Percentiles rank a stretch among this genome's conserved stretches.
phyloP scores from a whole-genome alignment of 2,797 vertebrate genomes.

The Danio aesculapii region DNA sequence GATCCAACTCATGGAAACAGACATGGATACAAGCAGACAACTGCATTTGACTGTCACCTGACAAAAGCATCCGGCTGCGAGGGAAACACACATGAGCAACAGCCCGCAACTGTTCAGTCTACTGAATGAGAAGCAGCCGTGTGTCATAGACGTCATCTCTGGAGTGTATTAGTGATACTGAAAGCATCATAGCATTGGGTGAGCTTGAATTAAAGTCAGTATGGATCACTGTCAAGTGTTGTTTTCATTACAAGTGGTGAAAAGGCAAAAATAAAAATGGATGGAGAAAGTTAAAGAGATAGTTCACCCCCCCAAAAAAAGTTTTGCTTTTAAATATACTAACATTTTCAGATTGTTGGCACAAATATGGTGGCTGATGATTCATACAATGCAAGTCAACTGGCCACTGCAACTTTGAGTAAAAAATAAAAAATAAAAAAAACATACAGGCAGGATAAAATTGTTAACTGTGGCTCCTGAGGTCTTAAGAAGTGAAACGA shows the following conservation, averaged over 20 bases:
- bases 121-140: conserved; percentile 34
- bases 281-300: too few species aligned
- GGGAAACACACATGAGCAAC: conserved; percentile 42
- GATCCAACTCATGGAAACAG: conserved; percentile 21
- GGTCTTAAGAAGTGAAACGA: too few species aligned
- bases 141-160: conserved; percentile 13
- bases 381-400: too few species aligned
- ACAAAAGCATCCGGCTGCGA: conserved; percentile 40
- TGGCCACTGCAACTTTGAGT: too few species aligned
- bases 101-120: conserved; percentile 15
- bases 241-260: conserved; percentile 44
- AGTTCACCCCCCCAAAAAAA: too few species aligned
- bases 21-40: conserved; percentile 23
- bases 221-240: conserved; percentile 57
- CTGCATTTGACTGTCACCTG: conserved; percentile 39
- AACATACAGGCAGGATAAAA: too few species aligned
- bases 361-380: too few species aligned
- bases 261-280: background rate
- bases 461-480: too few species aligned
- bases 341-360: too few species aligned
- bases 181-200: conserved; percentile 38
- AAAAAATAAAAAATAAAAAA: too few species aligned
- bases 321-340: too few species aligned
- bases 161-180: conserved; percentile 19
- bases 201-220: conserved; percentile 36